These are phyloP conservation scores for Dolichopus griseipennis DNA, from an alignment of 2,888 invertebrate species.

Conservation along the genomic window DNA sequence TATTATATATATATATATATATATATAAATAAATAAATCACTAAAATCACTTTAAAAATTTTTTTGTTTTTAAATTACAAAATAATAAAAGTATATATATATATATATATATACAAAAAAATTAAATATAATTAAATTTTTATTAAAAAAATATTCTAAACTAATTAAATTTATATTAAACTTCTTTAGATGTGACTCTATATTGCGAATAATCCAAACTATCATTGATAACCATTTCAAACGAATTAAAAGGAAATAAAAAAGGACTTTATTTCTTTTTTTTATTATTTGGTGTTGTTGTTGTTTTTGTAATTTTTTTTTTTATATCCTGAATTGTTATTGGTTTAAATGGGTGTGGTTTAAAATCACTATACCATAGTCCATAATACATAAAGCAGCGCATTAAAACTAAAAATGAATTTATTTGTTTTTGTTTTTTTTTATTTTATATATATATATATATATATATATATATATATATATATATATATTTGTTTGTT, in stretches of 20 bases:
- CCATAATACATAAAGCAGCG: not conserved
- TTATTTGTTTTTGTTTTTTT: not conserved
- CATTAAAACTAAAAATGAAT: not conserved
- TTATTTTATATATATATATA: no score
- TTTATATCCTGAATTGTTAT: not conserved
- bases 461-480: no score
- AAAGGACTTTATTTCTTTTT: not conserved
- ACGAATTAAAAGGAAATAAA: constrained; percentile 6
- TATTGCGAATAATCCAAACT: constrained; percentile 2
- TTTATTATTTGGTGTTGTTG: no score
- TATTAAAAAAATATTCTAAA: not conserved
- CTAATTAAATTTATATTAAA: not conserved
- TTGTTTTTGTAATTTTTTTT: not conserved
- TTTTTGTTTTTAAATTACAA: not conserved
- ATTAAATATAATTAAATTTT: not conserved
- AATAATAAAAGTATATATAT: not conserved
- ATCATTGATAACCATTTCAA: constrained; percentile 2
- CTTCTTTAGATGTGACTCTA: not conserved
- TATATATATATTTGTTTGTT: no score
- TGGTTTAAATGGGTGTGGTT: not conserved
- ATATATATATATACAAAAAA: not conserved
- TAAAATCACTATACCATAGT: constrained; percentile 1
- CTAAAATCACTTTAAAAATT: not conserved
- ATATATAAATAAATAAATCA: not conserved
- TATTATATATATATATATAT: no score